A percentile compares a stretch with the other conserved stretches of the same genome.
These are phyloP conservation scores for Calameuta pallipes DNA, from an alignment of 2,888 invertebrate species.

Conservation along the genomic window DNA sequence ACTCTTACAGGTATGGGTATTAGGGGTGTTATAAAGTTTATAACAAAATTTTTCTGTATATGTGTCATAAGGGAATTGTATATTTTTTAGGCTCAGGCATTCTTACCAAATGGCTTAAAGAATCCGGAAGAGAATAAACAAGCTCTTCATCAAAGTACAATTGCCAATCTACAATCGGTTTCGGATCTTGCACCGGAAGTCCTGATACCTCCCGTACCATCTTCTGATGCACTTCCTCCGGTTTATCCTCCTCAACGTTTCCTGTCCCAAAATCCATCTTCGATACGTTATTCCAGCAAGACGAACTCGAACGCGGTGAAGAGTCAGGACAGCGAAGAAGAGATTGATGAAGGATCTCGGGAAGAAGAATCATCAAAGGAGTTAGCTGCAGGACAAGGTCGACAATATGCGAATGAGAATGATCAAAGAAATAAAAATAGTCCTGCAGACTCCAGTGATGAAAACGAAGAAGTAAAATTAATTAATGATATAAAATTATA, in stretches of 20 bases:
- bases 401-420: slow-evolving; percentile 6
- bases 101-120: slow-evolving; percentile 46
- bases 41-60: not conserved
- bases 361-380: slow-evolving; percentile 34
- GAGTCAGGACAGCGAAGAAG: slow-evolving; percentile 22
- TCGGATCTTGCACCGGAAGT: slow-evolving; percentile 47
- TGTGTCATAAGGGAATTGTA: not conserved
- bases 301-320: not conserved
- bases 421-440: slow-evolving; percentile 48
- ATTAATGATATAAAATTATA: not conserved
- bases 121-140: slow-evolving; percentile 49
- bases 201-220: slow-evolving; percentile 50
- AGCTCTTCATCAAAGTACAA: slow-evolving; percentile 41
- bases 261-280: slow-evolving; percentile 20
- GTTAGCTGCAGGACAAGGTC: slow-evolving; percentile 9
- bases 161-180: slow-evolving; percentile 40
- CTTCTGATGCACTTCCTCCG: slow-evolving; percentile 52
- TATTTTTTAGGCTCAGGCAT: slow-evolving; percentile 50
- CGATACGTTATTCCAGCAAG: not conserved
- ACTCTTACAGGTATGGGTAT: slow-evolving; percentile 51
- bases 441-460: slow-evolving; percentile 14
- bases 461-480: slow-evolving; percentile 29
- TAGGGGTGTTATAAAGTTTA: slow-evolving; percentile 1
- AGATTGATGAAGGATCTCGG: slow-evolving; percentile 5
- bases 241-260: slow-evolving; percentile 55